Evolutionary conservation across 2,888 invertebrate genomes (phyloP), one percentile per base, ranked within the genome.

Genomic region (Nomada hirtipes): DNA sequence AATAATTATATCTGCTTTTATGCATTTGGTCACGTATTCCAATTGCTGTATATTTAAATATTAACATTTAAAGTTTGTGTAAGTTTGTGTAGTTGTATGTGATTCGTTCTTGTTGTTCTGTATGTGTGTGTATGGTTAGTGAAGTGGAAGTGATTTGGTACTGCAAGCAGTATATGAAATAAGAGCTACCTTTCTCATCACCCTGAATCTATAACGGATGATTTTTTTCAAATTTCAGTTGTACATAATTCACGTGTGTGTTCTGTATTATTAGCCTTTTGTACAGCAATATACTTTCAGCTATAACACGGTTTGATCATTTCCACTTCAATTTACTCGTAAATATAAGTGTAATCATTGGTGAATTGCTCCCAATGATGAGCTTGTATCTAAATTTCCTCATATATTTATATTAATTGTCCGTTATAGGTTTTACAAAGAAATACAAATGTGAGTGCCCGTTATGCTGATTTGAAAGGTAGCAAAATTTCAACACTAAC

Each of bases 391-490:
- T 76, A 77, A 80, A 83, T 50, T 74, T 72, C 64, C 82, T 13
- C 47, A 47, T 47, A 47, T 47, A 79, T 64, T 50, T 81, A 77
- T 82, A 57, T 76, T 87, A 89, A 92, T 92, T 94, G 93, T 94
- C 94, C 94, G 92, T 94, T 94, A 91, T 94, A 95, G 95, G 94
- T 94, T 90, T 93, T 94, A 86, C 94, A 94, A 92, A 95, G 95
- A 95, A 95, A 96, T 94, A 95, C 94, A 88, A 95, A 95, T 93
- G 95, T 96, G 92, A 96, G 96, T 94, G 96, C 96, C 94, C 97
- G 97, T 93, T 98, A 97, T 95, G 96, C 96, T 94, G 97, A 97
- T 95, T 95, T 97, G 96, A 98, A 98, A 97, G 97, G 97, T 96
- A 97, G 97, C 95, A 97, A 97, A 96, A 97, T 98, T 94, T 96